Evolutionary conservation across 2,888 invertebrate species (phyloP), one percentile per base, ranked within the genome.

Genomic region (Nemoura dubitans): DNA sequence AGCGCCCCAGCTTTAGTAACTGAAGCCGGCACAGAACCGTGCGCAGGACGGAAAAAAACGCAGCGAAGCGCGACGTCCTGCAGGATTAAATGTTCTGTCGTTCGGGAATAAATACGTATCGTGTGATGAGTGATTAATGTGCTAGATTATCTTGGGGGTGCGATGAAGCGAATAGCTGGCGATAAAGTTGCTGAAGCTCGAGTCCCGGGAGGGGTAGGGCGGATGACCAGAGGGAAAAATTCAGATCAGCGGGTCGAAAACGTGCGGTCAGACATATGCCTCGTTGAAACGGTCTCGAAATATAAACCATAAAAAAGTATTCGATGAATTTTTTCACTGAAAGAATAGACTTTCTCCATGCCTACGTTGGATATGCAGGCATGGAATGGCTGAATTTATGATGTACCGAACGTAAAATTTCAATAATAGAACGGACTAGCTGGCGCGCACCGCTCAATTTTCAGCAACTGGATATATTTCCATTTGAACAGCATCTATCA

Each of bases 41-140:
- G 59, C 14, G 59, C 36, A 59, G 59, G 21, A 21, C 59, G 59
- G 21, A 21, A 6, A 78, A 78, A 78, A 36, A 36, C 6, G 28
- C 10, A 16, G 27, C n/a, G 10, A 78, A 27, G 26, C 78, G 78
- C 26, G 78, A 25, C 25, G 78, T 78, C 78, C 27, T 78, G 27
- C 25, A 78, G 78, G 78, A 78, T 78, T 78, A 78, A 21, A 59
- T 78, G 27, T 78, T 78, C 78, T 78, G 78, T 78, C 78, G n/a
- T 28, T 26, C 78, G 78, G 27, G 78, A 78, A 78, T 78, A 78
- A 78, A 28, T 78, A 78, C 78, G 28, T 78, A 27, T 78, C 78
- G 25, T 27, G 27, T 28, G 78, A 78, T 78, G 78, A 78, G 78
- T 78, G 78, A 78, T 78, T 78, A 78, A 78, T 78, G 78, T 27